phyloP scores from a whole-genome alignment of 2,888 invertebrate species.

The Cetonia aurata region DNA sequence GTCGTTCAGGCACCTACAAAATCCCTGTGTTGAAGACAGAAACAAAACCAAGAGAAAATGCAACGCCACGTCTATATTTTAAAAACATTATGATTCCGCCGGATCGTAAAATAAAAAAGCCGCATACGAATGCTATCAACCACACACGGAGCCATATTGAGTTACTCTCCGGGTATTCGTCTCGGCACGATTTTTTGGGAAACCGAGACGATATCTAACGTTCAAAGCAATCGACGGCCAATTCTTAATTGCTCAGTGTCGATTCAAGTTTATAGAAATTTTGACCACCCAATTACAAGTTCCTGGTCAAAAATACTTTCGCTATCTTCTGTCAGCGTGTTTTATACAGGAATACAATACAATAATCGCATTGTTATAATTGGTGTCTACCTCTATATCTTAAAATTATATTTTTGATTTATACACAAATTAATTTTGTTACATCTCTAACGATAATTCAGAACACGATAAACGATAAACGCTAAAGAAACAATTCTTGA shows the following conservation, averaged over 20 bases:
- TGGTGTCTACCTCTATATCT: too few relatives aligned
- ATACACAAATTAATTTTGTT: too few relatives aligned
- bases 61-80: slow-evolving; percentile 50
- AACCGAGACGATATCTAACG: slow-evolving; percentile 19
- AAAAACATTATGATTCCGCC: slow-evolving; percentile 50
- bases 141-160: slow-evolving; percentile 52
- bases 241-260: slow-evolving; percentile 14
- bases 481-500: too few relatives aligned
- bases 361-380: too few relatives aligned
- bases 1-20: slow-evolving; percentile 47
- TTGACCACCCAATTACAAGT: slow-evolving; percentile 13
- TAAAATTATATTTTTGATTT: too few relatives aligned
- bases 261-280: not conserved
- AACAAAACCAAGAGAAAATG: slow-evolving; percentile 41
- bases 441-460: too few relatives aligned
- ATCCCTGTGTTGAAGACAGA: slow-evolving; percentile 36
- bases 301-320: too few relatives aligned
- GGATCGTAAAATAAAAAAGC: slow-evolving; percentile 50
- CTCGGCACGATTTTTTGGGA: slow-evolving; percentile 23
- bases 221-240: slow-evolving; percentile 16
- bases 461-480: too few relatives aligned
- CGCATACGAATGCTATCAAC: slow-evolving; percentile 49
- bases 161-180: slow-evolving; percentile 45
- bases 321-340: too few relatives aligned
- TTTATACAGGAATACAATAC: too few relatives aligned